Conservation (phyloP, 2,888 invertebrate genomes). For the Melanargia galathea region DNA sequence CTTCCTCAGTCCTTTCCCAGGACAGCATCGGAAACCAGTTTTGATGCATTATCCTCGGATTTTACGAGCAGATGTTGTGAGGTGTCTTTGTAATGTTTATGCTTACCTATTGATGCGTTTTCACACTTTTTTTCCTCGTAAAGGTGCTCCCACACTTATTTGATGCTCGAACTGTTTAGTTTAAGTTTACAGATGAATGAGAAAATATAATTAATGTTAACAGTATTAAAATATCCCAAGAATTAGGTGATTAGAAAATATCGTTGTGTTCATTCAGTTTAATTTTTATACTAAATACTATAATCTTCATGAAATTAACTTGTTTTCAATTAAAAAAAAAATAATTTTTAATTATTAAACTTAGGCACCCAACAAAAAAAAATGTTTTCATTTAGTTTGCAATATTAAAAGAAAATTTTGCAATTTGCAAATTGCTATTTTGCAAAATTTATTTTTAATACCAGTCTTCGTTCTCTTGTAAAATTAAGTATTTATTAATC, state of each 20-base stretch:
- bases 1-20: too few species aligned
- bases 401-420: not conserved
- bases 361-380: not conserved
- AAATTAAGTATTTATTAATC: not conserved
- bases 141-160: slow-evolving; percentile 35
- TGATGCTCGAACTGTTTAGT: not conserved
- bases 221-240: slow-evolving; percentile 8
- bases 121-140: not conserved
- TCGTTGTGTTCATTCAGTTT: slow-evolving; percentile 3
- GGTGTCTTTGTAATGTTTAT: too few species aligned
- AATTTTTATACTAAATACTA: slow-evolving; percentile 8
- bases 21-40: too few species aligned
- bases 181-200: not conserved
- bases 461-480: not conserved
- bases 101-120: not conserved
- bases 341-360: not conserved
- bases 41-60: slow-evolving; percentile 11
- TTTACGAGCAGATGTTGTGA: slow-evolving; percentile 20
- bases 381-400: not conserved
- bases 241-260: not conserved
- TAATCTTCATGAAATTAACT: not conserved
- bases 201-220: not conserved
- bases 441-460: not conserved
- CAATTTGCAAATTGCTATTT: too few species aligned
- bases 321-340: not conserved